Conservation (phyloP, 1,140 invertebrate species). For the Macrobrachium nipponense region DNA sequence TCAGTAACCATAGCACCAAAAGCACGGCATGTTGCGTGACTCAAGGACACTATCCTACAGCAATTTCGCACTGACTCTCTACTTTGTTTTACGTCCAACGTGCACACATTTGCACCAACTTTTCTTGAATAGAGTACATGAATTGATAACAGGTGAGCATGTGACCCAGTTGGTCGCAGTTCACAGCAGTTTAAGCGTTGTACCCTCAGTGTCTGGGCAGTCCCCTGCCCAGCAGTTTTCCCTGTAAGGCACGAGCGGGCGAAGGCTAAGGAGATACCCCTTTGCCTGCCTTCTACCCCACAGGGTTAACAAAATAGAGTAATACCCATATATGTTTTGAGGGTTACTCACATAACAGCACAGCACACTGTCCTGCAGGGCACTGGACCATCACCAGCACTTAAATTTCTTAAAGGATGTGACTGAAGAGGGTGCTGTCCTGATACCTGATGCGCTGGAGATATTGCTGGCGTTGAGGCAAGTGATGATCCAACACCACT, state of each 20-base stretch:
- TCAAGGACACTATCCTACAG: conserved; percentile 58
- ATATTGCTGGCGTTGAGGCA: conserved; percentile 55
- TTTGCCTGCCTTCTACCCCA: conserved; percentile 60
- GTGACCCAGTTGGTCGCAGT: conserved; percentile 42
- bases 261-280: conserved; percentile 46
- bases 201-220: conserved; percentile 59
- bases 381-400: conserved; percentile 50
- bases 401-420: conserved; percentile 46
- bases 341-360: conserved; percentile 58
- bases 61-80: conserved; percentile 57
- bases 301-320: conserved; percentile 58
- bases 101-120: conserved; percentile 50
- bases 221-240: conserved; percentile 55
- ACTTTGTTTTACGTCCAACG: conserved; percentile 50
- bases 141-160: conserved; percentile 57
- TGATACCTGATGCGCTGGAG: conserved; percentile 41
- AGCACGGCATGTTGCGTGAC: conserved; percentile 52
- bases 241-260: conserved; percentile 58
- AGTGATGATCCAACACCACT: conserved; percentile 62
- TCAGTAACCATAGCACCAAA: conserved; percentile 52
- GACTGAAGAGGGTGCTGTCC: conserved; percentile 38
- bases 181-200: conserved; percentile 56
- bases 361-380: conserved; percentile 58
- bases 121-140: conserved; percentile 41
- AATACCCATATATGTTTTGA: conserved; percentile 36